Percentiles rank a stretch among this genome's conserved stretches.
These are phyloP conservation scores for Ophiodon elongatus DNA, from an alignment of 2,113 vertebrate genomes.

Conservation along the genomic window DNA sequence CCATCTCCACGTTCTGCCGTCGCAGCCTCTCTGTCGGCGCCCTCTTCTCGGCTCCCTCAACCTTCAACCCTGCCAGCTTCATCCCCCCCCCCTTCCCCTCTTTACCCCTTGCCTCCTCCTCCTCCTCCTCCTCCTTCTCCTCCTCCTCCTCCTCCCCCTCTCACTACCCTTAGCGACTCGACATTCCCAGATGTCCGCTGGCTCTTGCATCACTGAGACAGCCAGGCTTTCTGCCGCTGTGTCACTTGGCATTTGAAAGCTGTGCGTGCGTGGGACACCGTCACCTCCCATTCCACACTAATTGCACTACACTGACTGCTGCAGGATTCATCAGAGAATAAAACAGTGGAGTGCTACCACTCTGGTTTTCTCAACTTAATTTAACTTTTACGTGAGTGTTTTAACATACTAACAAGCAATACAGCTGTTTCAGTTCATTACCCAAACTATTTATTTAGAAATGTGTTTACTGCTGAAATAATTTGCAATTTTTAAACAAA, in stretches of 20 bases:
- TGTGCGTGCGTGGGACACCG: conserved; percentile 51
- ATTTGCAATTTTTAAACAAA: background rate
- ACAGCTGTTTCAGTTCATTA: background rate
- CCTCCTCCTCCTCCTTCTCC: background rate
- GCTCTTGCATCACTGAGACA: conserved; percentile 60
- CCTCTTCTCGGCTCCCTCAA: conserved; percentile 30
- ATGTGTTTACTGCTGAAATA: background rate
- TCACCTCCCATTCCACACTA: conserved; percentile 49
- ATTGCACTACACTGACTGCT: conserved; percentile 46
- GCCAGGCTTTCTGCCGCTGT: conserved; percentile 57
- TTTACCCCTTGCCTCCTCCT: background rate
- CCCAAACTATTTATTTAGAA: background rate
- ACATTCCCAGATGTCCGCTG: conserved; percentile 69
- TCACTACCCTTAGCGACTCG: conserved; percentile 35
- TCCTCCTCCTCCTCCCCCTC: background rate
- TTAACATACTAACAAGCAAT: background rate
- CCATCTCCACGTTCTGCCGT: conserved; percentile 17
- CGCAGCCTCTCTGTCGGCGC: background rate
- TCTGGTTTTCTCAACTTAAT: background rate
- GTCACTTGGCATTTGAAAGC: conserved; percentile 71
- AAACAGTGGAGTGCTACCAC: conserved; percentile 11
- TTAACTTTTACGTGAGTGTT: background rate
- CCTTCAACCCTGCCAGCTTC: conserved; percentile 42
- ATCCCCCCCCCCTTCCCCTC: background rate
- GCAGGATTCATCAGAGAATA: conserved; percentile 37